These are phyloP conservation scores for Labroides dimidiatus DNA, from an alignment of 2,797 vertebrate species.

Conservation along the genomic window DNA sequence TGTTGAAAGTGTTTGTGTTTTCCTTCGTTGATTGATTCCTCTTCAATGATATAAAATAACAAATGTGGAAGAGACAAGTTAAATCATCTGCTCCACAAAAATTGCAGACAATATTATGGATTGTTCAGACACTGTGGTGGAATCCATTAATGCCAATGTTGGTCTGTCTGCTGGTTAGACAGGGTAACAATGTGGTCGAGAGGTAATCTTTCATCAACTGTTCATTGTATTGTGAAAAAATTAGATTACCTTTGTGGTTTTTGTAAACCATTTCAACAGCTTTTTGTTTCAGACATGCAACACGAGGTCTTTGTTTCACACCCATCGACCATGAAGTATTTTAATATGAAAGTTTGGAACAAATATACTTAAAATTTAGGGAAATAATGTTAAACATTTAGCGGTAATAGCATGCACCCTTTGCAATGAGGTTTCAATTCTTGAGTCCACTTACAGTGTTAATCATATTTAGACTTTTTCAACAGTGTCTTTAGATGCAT, in stretches of 20 bases:
- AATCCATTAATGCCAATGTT: neutral
- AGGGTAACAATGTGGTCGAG: neutral
- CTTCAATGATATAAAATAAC: constrained; percentile 20
- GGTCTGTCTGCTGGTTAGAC: neutral
- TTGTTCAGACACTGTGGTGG: neutral
- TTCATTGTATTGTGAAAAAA: too few relatives aligned
- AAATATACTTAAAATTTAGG: too few relatives aligned
- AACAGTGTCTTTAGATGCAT: too few relatives aligned
- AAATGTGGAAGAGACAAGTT: constrained; percentile 16
- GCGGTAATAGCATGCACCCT: too few relatives aligned
- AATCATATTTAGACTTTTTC: too few relatives aligned
- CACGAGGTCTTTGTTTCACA: too few relatives aligned
- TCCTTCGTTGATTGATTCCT: constrained; percentile 41
- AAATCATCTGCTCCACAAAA: constrained; percentile 21
- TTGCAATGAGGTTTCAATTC: too few relatives aligned
- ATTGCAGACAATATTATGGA: neutral
- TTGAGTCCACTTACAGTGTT: too few relatives aligned
- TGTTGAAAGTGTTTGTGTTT: constrained; percentile 39
- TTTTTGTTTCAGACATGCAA: neutral
- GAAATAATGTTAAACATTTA: too few relatives aligned
- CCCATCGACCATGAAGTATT: too few relatives aligned
- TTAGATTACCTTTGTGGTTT: neutral
- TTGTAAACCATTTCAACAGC: neutral
- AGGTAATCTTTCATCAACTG: constrained; percentile 8
- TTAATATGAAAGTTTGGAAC: too few relatives aligned